Base-by-base conservation (phyloP, 2,888 invertebrate species). In the Rotaria sp. region DNA sequence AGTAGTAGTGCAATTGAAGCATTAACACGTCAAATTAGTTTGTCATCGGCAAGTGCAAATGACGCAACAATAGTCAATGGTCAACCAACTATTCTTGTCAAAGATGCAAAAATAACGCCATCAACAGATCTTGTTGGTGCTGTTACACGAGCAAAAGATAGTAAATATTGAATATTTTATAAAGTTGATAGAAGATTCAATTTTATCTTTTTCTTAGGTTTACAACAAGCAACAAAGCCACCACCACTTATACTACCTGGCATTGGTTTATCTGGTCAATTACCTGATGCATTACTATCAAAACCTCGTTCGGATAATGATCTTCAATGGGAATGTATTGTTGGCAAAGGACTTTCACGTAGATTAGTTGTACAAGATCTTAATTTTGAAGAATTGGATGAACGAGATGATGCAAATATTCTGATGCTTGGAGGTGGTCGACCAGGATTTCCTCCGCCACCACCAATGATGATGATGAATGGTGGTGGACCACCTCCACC, bases 331-430 rank as follows among this genome's bases (percentile, higher is more conserved):
- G 80, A 80, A 45, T 45, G 7, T n/a, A 91, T 97, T 55, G 89
- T 89, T 86, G 89, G 84, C 21, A 85, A 85, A 85, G 86, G 91
- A 86, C 88, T 90, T 84, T 88, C 88, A 10, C 94, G 88, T 30
- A 91, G 92, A 5, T 94, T 95, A 88, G 93, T 96, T 84, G 92
- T 93, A 88, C 96, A 97, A 91, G 97, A 98, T 92, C 93, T 98
- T 89, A 98, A 99, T 92, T 99, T 99, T 91, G 96, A 96, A 24
- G 97, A 98, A 91, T 93, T 99, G 86, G 94, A 93, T 85, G 94
- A 94, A 55, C 95, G 95, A 86, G 96, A 97, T 88, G 97, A 97
- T 90, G 94, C 94, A 86, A 90, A 91, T 88, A 89, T 89, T 87
- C 89, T 89, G 88, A 13, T 26, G 38, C 26, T 88, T 24, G 94